phyloP scores from a whole-genome alignment of 2,888 invertebrate genomes.

The Phasia obesa region DNA sequence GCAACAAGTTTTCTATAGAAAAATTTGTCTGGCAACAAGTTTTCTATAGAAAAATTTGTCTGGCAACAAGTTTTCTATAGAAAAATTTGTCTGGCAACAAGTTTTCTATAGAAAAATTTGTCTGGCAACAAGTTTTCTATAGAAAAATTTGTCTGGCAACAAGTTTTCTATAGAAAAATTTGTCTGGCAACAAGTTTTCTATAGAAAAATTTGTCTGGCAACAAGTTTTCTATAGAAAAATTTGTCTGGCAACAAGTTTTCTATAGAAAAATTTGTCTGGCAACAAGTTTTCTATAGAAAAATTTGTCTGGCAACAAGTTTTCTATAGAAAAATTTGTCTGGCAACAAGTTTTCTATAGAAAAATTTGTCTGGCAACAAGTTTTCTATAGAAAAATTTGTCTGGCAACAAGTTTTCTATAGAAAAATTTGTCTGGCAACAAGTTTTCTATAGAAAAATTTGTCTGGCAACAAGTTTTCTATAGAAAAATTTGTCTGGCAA shows the following conservation, averaged over 20 bases:
- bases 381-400: constrained; percentile 1
- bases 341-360: not conserved
- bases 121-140: not conserved
- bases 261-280: not conserved
- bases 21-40: too few species aligned
- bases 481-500: not conserved
- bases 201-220: constrained; percentile 3
- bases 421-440: not conserved
- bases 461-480: not conserved
- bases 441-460: constrained; percentile 11
- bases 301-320: not conserved
- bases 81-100: not conserved
- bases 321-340: not conserved
- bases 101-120: not conserved
- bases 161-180: constrained; percentile 1
- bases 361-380: not conserved
- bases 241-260: not conserved
- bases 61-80: not conserved
- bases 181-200: not conserved
- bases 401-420: not conserved
- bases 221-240: too few species aligned
- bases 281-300: not conserved
- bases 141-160: not conserved
- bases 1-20: too few species aligned
- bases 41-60: not conserved